Evolutionary conservation across 1,140 invertebrate genomes (phyloP).

Genomic region (Maconellicoccus hirsutus): DNA sequence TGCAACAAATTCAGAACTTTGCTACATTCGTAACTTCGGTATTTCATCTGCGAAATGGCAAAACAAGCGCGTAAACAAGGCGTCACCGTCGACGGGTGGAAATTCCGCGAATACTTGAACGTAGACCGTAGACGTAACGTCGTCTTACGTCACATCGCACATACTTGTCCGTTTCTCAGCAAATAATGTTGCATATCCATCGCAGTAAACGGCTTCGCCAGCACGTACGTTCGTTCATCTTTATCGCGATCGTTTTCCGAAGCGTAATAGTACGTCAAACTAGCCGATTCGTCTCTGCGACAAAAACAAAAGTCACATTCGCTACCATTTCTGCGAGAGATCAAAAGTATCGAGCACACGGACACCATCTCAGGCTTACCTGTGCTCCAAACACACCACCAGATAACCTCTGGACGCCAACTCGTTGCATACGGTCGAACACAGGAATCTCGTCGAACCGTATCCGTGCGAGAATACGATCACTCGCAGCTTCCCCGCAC

Average conservation of each 20-base stretch:
- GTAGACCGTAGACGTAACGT: no score
- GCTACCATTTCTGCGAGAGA: no score
- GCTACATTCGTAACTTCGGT: constrained; percentile 42
- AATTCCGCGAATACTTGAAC: no score
- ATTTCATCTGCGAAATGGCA: constrained; percentile 36
- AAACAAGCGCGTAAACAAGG: no score
- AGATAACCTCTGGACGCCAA: constrained; percentile 53
- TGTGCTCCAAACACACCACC: constrained; percentile 51
- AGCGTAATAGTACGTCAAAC: constrained; percentile 41
- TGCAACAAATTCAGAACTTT: constrained; percentile 43
- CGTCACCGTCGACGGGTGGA: no score
- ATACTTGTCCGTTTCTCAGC: constrained; percentile 35
- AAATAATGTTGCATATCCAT: constrained; percentile 33
- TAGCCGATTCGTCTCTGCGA: constrained; percentile 43
- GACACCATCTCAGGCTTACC: constrained; percentile 33
- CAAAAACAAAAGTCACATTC: no score
- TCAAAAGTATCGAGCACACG: no score
- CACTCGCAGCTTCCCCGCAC: constrained; percentile 41
- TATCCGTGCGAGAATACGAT: constrained; percentile 56
- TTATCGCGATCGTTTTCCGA: constrained; percentile 32
- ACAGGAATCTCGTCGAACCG: constrained; percentile 47
- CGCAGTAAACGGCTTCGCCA: background rate
- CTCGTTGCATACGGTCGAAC: constrained; percentile 46
- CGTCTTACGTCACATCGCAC: no score
- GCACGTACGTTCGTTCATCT: constrained; percentile 32